A percentile compares a stretch with the other conserved stretches of the same genome.
Conservation (phyloP, 2,888 invertebrate genomes). For the Drosophila histrio region DNA sequence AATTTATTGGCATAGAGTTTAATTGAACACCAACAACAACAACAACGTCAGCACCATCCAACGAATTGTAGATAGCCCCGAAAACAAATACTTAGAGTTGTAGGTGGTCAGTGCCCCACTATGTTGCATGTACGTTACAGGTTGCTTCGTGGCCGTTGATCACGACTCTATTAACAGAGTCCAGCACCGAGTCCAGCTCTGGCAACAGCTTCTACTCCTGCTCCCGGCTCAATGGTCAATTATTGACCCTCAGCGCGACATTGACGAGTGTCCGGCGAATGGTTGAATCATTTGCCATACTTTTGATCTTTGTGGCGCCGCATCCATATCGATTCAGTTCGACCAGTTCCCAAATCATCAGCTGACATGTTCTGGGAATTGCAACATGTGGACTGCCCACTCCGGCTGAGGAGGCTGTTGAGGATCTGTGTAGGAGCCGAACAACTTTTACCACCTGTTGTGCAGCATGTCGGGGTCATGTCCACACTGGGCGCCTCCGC, state of each 20-base stretch:
- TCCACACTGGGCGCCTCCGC: slow-evolving; percentile 50
- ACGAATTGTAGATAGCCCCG: slow-evolving; percentile 15
- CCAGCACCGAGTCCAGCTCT: neutral
- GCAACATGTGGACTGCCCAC: slow-evolving; percentile 44
- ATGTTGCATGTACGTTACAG: slow-evolving; percentile 32
- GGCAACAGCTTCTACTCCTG: neutral
- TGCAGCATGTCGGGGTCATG: slow-evolving; percentile 66
- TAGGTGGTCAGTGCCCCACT: slow-evolving; percentile 44
- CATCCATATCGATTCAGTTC: neutral
- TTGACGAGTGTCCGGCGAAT: slow-evolving; percentile 65
- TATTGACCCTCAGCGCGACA: slow-evolving; percentile 61
- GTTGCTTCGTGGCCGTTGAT: slow-evolving; percentile 74
- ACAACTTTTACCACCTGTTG: slow-evolving; percentile 64
- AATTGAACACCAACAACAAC: slow-evolving; percentile 73
- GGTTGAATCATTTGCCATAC: slow-evolving; percentile 44
- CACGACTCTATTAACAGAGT: slow-evolving; percentile 80
- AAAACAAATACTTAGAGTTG: slow-evolving; percentile 56
- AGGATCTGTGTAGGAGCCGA: slow-evolving; percentile 33
- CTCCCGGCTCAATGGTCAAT: slow-evolving; percentile 39
- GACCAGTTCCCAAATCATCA: slow-evolving; percentile 30
- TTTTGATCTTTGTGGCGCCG: slow-evolving; percentile 44
- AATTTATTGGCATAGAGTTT: slow-evolving; percentile 81
- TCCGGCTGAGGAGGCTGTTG: neutral
- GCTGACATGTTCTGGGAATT: slow-evolving; percentile 58
- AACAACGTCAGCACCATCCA: slow-evolving; percentile 21